phyloP scores from a whole-genome alignment of 2,113 vertebrate genomes.

The Campylomormyrus tamandua region DNA sequence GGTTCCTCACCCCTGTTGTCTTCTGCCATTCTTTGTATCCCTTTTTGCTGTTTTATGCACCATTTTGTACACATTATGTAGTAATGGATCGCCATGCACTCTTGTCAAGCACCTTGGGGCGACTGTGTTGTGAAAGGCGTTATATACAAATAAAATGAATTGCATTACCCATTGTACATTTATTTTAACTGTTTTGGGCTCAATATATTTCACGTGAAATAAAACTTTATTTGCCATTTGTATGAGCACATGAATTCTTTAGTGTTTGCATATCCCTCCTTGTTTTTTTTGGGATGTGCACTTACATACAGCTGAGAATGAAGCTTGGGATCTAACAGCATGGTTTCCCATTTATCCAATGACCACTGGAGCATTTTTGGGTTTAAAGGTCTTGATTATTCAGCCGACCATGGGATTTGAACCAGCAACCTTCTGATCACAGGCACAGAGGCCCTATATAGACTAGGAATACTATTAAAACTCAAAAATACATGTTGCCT shows the following conservation, averaged over 20 bases:
- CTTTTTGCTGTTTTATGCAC: neutral
- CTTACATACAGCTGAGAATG: neutral
- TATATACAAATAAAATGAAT: neutral
- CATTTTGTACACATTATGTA: neutral
- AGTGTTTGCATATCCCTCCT: neutral
- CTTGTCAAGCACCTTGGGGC: neutral
- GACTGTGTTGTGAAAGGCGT: neutral
- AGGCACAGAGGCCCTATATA: neutral
- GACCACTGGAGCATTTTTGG: neutral
- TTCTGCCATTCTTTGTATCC: neutral
- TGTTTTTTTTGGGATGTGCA: neutral
- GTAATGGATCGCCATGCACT: neutral
- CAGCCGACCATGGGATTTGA: neutral
- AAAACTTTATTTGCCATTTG: neutral
- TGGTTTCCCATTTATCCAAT: neutral
- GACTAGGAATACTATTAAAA: neutral
- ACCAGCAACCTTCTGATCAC: neutral
- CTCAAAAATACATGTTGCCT: neutral
- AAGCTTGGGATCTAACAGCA: neutral
- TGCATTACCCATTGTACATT: neutral
- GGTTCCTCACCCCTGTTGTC: neutral
- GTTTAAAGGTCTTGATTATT: neutral
- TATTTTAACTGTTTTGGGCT: neutral
- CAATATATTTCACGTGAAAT: neutral
- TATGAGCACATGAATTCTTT: neutral